These are phyloP conservation scores for Pempheris klunzingeri DNA, from an alignment of 2,797 vertebrate species.

Conservation along the genomic window DNA sequence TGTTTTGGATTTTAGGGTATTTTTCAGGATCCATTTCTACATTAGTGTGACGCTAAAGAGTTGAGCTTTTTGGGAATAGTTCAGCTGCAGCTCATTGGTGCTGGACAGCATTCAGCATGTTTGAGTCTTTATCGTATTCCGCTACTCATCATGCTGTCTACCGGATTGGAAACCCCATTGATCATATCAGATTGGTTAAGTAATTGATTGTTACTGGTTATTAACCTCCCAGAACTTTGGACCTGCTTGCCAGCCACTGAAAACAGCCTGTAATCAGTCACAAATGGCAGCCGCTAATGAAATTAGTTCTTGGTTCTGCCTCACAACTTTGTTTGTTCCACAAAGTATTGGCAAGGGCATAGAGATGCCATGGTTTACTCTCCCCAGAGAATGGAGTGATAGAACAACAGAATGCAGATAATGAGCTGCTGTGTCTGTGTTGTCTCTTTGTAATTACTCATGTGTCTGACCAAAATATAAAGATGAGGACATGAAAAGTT, in stretches of 20 bases:
- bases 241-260: conserved; percentile 73
- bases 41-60: conserved; percentile 23
- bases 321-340: conserved; percentile 88
- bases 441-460: conserved; percentile 75
- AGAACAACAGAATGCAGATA: conserved; percentile 75
- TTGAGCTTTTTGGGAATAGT: conserved; percentile 21
- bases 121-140: conserved; percentile 61
- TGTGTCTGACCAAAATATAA: conserved; percentile 73
- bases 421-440: conserved; percentile 73
- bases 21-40: background rate
- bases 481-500: conserved; percentile 52
- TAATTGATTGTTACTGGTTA: conserved; percentile 90
- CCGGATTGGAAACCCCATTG: conserved; percentile 80
- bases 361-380: conserved; percentile 75
- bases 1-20: background rate
- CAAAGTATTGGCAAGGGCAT: conserved; percentile 86
- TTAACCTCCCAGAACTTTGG: conserved; percentile 87
- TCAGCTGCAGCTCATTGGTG: conserved; percentile 16
- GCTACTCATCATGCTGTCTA: conserved; percentile 66
- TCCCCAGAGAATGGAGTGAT: conserved; percentile 70
- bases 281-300: conserved; percentile 88
- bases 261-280: conserved; percentile 87
- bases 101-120: conserved; percentile 38
- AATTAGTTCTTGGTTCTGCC: conserved; percentile 88
- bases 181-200: conserved; percentile 86